phyloP scores from a whole-genome alignment of 2,797 vertebrate species.

The Spea hammondii region DNA sequence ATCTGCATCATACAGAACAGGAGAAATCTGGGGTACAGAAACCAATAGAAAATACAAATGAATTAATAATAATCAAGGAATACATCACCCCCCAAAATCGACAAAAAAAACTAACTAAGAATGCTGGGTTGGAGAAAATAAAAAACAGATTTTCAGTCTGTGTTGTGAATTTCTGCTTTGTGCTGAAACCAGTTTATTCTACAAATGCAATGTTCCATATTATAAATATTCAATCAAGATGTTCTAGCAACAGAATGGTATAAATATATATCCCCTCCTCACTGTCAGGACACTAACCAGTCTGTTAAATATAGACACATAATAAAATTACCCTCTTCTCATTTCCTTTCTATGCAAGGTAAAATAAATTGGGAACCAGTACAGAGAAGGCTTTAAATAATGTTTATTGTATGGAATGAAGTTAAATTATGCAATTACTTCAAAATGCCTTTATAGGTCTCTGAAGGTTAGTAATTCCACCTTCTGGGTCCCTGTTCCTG shows the following conservation, averaged over 20 bases:
- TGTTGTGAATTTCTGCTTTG: too few species aligned
- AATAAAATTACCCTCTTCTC: slow-evolving; percentile 51
- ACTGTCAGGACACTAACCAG: slow-evolving; percentile 38
- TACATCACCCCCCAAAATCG: too few species aligned
- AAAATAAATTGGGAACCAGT: slow-evolving; percentile 47
- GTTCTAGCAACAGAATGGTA: background rate
- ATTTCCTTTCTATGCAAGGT: slow-evolving; percentile 53
- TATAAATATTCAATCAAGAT: background rate
- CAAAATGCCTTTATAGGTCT: slow-evolving; percentile 29
- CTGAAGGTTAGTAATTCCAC: slow-evolving; percentile 38
- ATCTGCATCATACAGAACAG: background rate
- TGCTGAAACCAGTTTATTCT: too few species aligned
- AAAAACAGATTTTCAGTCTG: too few species aligned
- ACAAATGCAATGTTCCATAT: too few species aligned
- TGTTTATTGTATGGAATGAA: slow-evolving; percentile 52
- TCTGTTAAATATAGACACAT: slow-evolving; percentile 52
- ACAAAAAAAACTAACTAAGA: too few species aligned
- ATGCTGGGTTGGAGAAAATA: too few species aligned
- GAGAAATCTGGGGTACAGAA: background rate
- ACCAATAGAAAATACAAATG: too few species aligned
- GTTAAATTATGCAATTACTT: slow-evolving; percentile 52
- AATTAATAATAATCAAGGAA: too few species aligned
- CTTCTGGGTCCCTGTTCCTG: slow-evolving; percentile 25
- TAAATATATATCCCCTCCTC: slow-evolving; percentile 18
- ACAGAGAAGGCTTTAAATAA: slow-evolving; percentile 51